Evolutionary conservation across 2,113 vertebrate genomes (phyloP).

Genomic region (Gnathonemus longibarbis): DNA sequence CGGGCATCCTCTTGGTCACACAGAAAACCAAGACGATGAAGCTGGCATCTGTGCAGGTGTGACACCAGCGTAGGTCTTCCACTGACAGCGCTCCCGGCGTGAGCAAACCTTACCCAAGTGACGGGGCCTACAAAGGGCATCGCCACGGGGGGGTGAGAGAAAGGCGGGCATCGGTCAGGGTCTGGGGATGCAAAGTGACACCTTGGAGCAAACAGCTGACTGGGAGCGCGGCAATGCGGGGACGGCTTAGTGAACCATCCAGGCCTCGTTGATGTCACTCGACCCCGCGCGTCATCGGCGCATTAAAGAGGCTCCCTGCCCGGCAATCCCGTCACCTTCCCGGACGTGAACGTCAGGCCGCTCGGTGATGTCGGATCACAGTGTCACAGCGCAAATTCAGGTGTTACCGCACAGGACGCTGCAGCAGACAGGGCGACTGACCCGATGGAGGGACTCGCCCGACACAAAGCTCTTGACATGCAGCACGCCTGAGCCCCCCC

Average conservation of each 20-base stretch:
- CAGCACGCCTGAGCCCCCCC: conserved; percentile 27
- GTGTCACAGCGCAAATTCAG: neutral
- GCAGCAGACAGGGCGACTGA: conserved; percentile 29
- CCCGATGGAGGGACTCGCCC: conserved; percentile 27
- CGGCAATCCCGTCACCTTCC: conserved; percentile 20
- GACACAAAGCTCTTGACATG: conserved; percentile 49
- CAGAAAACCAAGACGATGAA: neutral
- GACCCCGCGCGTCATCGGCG: neutral
- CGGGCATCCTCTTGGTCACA: neutral
- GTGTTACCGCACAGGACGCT: neutral
- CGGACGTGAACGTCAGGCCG: neutral
- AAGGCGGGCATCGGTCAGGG: neutral
- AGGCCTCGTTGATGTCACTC: neutral
- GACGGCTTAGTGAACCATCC: neutral
- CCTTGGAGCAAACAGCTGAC: neutral
- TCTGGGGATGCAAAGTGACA: neutral
- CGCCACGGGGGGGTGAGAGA: neutral
- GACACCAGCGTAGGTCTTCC: neutral
- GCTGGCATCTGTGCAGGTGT: neutral
- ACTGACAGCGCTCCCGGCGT: neutral
- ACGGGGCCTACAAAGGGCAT: neutral
- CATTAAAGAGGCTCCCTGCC: conserved; percentile 27
- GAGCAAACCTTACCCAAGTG: neutral
- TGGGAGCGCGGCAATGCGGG: neutral
- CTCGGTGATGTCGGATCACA: neutral